Evolutionary conservation across 2,888 invertebrate species (phyloP).

Genomic region (Lydus trimaculatus): DNA sequence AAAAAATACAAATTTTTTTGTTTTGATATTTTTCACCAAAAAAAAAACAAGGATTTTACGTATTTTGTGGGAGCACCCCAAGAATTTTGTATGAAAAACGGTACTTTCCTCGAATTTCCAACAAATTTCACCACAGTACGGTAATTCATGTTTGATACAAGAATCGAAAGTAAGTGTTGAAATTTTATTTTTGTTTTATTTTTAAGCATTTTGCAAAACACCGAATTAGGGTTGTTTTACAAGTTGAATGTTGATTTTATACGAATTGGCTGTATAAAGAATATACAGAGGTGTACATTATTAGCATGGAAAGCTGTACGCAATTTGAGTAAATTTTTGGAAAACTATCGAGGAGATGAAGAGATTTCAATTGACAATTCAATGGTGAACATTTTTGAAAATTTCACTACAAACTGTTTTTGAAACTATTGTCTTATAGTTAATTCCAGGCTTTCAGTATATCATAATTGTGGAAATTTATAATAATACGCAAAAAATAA

Average conservation of each 20-base stretch:
- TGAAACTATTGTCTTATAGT: constrained; percentile 18
- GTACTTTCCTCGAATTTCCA: constrained; percentile 18
- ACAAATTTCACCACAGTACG: constrained; percentile 27
- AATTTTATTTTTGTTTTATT: not conserved
- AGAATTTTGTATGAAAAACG: constrained; percentile 29
- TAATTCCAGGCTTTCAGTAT: constrained; percentile 29
- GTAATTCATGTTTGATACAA: not conserved
- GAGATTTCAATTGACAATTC: constrained; percentile 12
- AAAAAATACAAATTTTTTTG: not conserved
- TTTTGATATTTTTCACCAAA: not conserved
- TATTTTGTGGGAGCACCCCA: constrained; percentile 27
- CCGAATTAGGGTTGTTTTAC: constrained; percentile 13
- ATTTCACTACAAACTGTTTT: not conserved
- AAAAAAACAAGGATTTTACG: constrained; percentile 19
- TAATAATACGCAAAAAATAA: constrained; percentile 7
- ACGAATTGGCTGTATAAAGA: constrained; percentile 15
- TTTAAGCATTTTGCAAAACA: constrained; percentile 18
- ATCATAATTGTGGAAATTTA: constrained; percentile 23
- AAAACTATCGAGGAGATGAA: not conserved
- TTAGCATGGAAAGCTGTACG: constrained; percentile 27
- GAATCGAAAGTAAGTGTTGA: not conserved
- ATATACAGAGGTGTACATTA: constrained; percentile 29
- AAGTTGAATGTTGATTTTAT: constrained; percentile 26
- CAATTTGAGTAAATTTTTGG: constrained; percentile 22
- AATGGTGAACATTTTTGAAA: constrained; percentile 13